phyloP scores from a whole-genome alignment of 1,140 invertebrate genomes.

The Bombus waltoni region DNA sequence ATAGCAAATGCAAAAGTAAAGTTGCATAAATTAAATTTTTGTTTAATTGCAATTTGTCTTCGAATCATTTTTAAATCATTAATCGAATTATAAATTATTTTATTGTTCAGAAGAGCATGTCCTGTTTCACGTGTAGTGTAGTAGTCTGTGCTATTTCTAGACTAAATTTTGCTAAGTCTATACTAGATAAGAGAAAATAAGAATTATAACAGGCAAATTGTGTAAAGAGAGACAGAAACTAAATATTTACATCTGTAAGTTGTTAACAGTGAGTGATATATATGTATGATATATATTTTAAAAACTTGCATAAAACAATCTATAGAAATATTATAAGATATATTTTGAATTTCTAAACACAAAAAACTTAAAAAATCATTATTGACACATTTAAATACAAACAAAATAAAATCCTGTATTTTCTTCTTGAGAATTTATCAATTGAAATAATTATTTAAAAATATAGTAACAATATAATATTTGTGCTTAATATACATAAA shows the following conservation, averaged over 20 bases:
- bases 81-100: background rate
- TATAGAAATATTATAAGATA: background rate
- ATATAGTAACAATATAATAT: background rate
- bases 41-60: background rate
- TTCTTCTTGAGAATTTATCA: background rate
- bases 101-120: slow-evolving; percentile 4
- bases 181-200: slow-evolving; percentile 60
- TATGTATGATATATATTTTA: background rate
- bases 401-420: background rate
- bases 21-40: background rate
- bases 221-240: slow-evolving; percentile 29
- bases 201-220: slow-evolving; percentile 60
- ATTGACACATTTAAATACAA: background rate
- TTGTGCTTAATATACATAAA: background rate
- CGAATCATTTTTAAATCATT: background rate
- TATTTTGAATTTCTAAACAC: background rate
- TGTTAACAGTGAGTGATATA: slow-evolving; percentile 4
- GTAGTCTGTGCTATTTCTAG: slow-evolving; percentile 69
- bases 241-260: slow-evolving; percentile 52
- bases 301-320: background rate
- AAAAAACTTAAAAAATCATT: background rate
- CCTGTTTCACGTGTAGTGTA: slow-evolving; percentile 62
- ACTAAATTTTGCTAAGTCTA: slow-evolving; percentile 69
- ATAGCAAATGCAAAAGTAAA: background rate
- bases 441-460: background rate